A percentile compares a stretch with the other conserved stretches of the same genome.
Conservation (phyloP, 1,140 invertebrate species). For the Ctenoplectra terminalis region DNA sequence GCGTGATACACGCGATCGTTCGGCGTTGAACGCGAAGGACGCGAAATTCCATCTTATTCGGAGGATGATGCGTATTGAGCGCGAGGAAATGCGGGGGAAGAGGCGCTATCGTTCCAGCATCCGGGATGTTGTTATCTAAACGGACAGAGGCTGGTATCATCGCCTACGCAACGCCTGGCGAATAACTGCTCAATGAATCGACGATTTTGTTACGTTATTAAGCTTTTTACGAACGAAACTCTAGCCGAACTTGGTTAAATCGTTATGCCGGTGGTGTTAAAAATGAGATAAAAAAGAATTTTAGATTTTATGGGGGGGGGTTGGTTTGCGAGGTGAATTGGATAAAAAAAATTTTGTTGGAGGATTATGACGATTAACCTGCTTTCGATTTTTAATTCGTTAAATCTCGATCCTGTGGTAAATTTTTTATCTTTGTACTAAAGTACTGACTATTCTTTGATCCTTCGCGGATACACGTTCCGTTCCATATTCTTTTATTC, state of each 20-base stretch:
- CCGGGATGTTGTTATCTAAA: conserved; percentile 82
- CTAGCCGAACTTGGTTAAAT: no score
- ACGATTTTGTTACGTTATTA: conserved; percentile 61
- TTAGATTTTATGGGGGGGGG: background rate
- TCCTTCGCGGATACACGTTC: no score
- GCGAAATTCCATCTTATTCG: conserved; percentile 49
- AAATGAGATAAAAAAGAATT: background rate
- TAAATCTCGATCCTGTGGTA: no score
- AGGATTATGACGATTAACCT: background rate
- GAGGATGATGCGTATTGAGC: conserved; percentile 61
- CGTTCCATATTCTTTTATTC: no score
- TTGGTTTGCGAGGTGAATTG: background rate
- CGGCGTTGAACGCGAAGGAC: conserved; percentile 28
- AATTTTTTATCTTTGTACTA: no score
- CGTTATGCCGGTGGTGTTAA: accelerated
- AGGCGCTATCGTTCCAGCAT: conserved; percentile 75
- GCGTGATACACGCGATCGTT: conserved; percentile 3
- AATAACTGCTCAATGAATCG: conserved; percentile 72
- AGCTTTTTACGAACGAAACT: background rate
- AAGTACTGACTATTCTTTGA: no score
- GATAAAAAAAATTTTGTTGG: background rate
- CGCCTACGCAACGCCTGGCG: conserved; percentile 70
- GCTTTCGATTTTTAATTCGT: background rate
- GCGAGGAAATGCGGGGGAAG: conserved; percentile 81
- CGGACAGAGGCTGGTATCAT: conserved; percentile 76